phyloP scores from a whole-genome alignment of 2,888 invertebrate genomes.

The Epirrhoe tristata region DNA sequence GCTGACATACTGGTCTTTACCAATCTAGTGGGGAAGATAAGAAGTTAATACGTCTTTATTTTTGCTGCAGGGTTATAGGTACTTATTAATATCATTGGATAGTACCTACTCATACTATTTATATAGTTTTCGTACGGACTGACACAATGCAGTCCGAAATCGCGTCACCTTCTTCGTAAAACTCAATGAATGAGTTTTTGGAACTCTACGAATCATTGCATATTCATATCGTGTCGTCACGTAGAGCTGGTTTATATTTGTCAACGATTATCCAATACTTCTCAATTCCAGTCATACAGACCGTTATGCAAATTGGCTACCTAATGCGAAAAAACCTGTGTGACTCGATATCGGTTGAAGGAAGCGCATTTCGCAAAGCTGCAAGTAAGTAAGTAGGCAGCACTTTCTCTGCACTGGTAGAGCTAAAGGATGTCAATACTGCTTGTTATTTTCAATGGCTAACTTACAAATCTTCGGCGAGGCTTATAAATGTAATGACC shows the following conservation, averaged over 20 bases:
- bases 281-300: slow-evolving; percentile 52
- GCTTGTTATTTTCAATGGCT: slow-evolving; percentile 25
- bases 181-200: slow-evolving; percentile 54
- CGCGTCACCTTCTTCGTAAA: slow-evolving; percentile 45
- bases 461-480: slow-evolving; percentile 35
- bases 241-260: slow-evolving; percentile 50
- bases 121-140: not conserved
- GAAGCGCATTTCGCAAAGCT: slow-evolving; percentile 41
- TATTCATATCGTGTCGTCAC: slow-evolving; percentile 50
- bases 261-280: slow-evolving; percentile 53
- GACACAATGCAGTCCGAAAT: slow-evolving; percentile 21
- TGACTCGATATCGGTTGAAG: slow-evolving; percentile 50
- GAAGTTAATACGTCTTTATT: too few species aligned
- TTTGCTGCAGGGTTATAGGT: too few species aligned
- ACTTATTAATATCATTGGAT: too few species aligned
- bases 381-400: slow-evolving; percentile 38
- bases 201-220: slow-evolving; percentile 48
- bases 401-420: slow-evolving; percentile 49
- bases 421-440: slow-evolving; percentile 15
- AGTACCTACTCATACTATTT: too few species aligned
- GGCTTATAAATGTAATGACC: slow-evolving; percentile 51
- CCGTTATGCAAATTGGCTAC: slow-evolving; percentile 61
- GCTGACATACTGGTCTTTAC: too few species aligned
- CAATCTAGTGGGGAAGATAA: too few species aligned
- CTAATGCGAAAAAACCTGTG: slow-evolving; percentile 56